Conservation (phyloP, 1,140 invertebrate species). For the Bursaphelenchus mucronatus region DNA sequence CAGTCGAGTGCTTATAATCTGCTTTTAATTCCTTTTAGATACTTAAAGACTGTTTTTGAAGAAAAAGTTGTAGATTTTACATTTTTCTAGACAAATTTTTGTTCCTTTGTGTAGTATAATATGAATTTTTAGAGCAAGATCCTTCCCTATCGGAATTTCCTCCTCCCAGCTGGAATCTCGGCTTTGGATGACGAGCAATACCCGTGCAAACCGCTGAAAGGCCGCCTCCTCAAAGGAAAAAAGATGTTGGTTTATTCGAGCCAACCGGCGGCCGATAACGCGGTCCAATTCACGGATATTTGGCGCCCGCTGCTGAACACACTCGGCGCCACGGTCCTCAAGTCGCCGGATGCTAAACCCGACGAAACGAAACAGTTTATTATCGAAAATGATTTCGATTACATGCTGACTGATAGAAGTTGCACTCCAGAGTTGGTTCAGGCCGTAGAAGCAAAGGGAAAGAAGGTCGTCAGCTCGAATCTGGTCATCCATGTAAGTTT, state of each 20-base stretch:
- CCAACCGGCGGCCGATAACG: conserved; percentile 4
- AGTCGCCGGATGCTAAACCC: conserved; percentile 2
- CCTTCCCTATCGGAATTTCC: conserved; percentile 36
- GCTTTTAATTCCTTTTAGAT: too few species aligned
- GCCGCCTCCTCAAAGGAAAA: conserved; percentile 36
- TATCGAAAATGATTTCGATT: conserved; percentile 21
- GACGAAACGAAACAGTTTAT: conserved; percentile 17
- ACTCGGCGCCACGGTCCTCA: conserved; percentile 46
- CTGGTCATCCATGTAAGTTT: conserved; percentile 50
- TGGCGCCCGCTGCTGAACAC: conserved; percentile 45
- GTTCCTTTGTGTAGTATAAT: background rate
- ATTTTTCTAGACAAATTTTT: too few species aligned
- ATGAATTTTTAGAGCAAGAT: conserved; percentile 33
- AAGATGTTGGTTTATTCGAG: conserved; percentile 32
- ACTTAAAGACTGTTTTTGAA: too few species aligned
- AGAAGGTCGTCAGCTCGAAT: conserved; percentile 45
- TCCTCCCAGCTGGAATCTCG: conserved; percentile 47
- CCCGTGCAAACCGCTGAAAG: conserved; percentile 37
- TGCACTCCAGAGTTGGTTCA: conserved; percentile 32
- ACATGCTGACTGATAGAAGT: conserved; percentile 21
- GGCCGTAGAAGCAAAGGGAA: conserved; percentile 19
- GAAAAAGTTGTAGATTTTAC: too few species aligned
- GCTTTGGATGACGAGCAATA: conserved; percentile 20
- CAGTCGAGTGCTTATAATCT: too few species aligned
- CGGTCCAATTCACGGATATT: conserved; percentile 48